phyloP scores from a whole-genome alignment of 2,797 vertebrate species.

The Gallinago nigripennis region DNA sequence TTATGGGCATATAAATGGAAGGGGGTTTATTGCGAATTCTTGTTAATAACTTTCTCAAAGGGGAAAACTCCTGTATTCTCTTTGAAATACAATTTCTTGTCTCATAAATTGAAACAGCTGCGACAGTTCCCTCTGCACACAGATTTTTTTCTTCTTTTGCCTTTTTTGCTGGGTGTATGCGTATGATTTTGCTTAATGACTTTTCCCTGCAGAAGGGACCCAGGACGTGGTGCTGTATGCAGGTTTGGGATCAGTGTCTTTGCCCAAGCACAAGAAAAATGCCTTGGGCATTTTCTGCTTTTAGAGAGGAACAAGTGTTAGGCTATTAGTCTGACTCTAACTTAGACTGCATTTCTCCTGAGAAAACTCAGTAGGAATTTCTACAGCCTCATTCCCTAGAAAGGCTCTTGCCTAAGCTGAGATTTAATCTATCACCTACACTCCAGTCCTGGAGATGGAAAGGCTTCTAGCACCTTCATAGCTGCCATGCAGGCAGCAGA shows the following conservation, averaged over 20 bases:
- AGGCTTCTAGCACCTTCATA: not conserved
- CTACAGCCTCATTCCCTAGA: slow-evolving; percentile 32
- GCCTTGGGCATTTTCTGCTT: slow-evolving; percentile 69
- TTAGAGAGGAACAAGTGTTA: slow-evolving; percentile 69
- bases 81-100: slow-evolving; percentile 74
- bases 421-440: slow-evolving; percentile 11
- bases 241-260: slow-evolving; percentile 59
- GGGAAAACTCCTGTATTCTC: slow-evolving; percentile 58
- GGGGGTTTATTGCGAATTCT: slow-evolving; percentile 64
- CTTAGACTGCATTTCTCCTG: slow-evolving; percentile 61
- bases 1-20: slow-evolving; percentile 53
- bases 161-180: slow-evolving; percentile 27
- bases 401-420: slow-evolving; percentile 14
- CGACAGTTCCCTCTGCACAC: slow-evolving; percentile 28
- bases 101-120: slow-evolving; percentile 69
- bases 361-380: slow-evolving; percentile 40
- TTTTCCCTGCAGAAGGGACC: slow-evolving; percentile 61
- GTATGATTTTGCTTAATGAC: slow-evolving; percentile 67
- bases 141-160: slow-evolving; percentile 38
- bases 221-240: slow-evolving; percentile 31
- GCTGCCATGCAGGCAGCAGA: not conserved
- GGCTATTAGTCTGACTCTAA: slow-evolving; percentile 65
- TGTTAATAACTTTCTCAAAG: slow-evolving; percentile 66
- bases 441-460: not conserved
- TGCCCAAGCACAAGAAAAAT: slow-evolving; percentile 60